Evolutionary conservation across 2,888 invertebrate genomes (phyloP).

Genomic region (Graphium colonna): DNA sequence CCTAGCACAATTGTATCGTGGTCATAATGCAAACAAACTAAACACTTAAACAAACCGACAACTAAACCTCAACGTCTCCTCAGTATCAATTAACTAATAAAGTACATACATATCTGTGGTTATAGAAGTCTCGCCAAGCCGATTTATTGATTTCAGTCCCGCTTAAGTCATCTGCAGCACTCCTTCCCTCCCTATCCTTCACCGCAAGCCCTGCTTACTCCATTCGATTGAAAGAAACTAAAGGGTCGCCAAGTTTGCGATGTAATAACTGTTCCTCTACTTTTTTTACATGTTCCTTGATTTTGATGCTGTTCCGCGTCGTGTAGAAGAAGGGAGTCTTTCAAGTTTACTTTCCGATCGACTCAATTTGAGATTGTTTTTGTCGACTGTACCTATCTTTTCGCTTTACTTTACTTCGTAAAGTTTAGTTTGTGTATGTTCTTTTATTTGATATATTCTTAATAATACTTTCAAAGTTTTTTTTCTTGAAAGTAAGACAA

Average conservation of each 20-base stretch:
- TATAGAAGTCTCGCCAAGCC: slow-evolving; percentile 25
- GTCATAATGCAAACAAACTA: too few relatives aligned
- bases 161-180: slow-evolving; percentile 64
- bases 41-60: too few relatives aligned
- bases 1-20: too few relatives aligned
- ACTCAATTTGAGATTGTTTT: neutral
- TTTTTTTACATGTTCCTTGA: slow-evolving; percentile 37
- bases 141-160: slow-evolving; percentile 70
- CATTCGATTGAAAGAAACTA: slow-evolving; percentile 67
- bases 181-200: slow-evolving; percentile 39
- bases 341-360: slow-evolving; percentile 13
- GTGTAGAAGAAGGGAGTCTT: slow-evolving; percentile 25
- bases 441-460: too few relatives aligned
- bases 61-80: too few relatives aligned
- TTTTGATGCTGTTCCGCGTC: slow-evolving; percentile 35
- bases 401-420: neutral
- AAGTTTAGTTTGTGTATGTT: neutral
- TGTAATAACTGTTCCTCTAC: slow-evolving; percentile 54
- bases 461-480: too few relatives aligned
- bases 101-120: too few relatives aligned
- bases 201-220: slow-evolving; percentile 56
- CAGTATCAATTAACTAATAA: slow-evolving; percentile 20
- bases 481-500: too few relatives aligned
- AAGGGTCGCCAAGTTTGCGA: slow-evolving; percentile 47
- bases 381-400: slow-evolving; percentile 1